Evolutionary conservation across 2,888 invertebrate species (phyloP).

Genomic region (Luperina nickerlii): DNA sequence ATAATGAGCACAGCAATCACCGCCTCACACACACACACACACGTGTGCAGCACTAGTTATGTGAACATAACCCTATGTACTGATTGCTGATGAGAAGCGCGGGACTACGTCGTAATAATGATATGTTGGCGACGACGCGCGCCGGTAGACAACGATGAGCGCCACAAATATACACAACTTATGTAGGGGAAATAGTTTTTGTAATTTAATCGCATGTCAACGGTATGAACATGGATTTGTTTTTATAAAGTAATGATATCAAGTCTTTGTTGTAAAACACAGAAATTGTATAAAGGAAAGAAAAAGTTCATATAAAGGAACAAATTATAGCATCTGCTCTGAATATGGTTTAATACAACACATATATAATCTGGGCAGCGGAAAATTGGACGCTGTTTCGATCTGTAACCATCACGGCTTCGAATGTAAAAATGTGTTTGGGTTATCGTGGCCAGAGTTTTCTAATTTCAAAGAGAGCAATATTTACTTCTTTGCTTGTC

Average conservation of each 20-base stretch:
- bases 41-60: slow-evolving; percentile 28
- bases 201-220: slow-evolving; percentile 1
- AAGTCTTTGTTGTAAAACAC: not conserved
- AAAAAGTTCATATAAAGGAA: not conserved
- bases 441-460: not conserved
- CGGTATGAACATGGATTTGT: not conserved
- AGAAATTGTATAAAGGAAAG: not conserved
- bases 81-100: slow-evolving; percentile 33
- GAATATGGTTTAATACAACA: not conserved
- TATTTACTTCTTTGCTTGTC: not conserved
- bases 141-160: slow-evolving; percentile 1
- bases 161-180: slow-evolving; percentile 5
- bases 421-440: not conserved
- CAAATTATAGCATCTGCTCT: not conserved
- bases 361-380: not conserved
- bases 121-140: slow-evolving; percentile 39
- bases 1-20: slow-evolving; percentile 78
- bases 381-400: not conserved
- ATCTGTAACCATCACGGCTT: not conserved
- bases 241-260: not conserved
- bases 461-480: too few relatives aligned
- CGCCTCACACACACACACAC: slow-evolving; percentile 27
- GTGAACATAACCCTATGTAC: slow-evolving; percentile 47
- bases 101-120: slow-evolving; percentile 27
- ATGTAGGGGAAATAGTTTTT: not conserved